Conservation (phyloP, 2,113 vertebrate genomes). For the Megaptera novaeangliae region DNA sequence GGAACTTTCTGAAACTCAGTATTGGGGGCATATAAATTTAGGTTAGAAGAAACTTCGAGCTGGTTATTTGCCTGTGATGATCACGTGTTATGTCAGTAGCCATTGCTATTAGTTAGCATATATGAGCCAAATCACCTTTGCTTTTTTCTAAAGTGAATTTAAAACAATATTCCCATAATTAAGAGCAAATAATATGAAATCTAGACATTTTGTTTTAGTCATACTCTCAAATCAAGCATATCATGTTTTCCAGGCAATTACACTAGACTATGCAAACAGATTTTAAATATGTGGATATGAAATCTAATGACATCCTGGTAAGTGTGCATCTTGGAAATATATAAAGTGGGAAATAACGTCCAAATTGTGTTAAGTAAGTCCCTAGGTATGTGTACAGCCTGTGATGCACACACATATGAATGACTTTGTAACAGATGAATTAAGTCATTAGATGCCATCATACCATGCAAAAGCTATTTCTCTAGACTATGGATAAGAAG, state of each 20-base stretch:
- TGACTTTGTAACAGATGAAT: neutral
- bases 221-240: constrained; percentile 1
- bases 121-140: neutral
- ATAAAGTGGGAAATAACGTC: constrained; percentile 6
- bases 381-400: neutral
- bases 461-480: neutral
- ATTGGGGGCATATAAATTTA: neutral
- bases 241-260: neutral
- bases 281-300: neutral
- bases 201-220: neutral
- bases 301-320: constrained; percentile 14
- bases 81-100: neutral
- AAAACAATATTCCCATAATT: constrained; percentile 17
- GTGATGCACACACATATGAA: neutral
- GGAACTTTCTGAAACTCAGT: neutral
- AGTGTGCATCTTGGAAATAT: neutral
- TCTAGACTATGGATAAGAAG: neutral
- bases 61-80: neutral
- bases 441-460: neutral
- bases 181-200: neutral
- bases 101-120: neutral
- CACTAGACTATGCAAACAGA: neutral
- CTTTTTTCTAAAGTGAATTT: neutral
- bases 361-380: constrained; percentile 26
- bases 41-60: neutral